phyloP scores from a whole-genome alignment of 1,140 invertebrate genomes.

The Nasonia vitripennis region DNA sequence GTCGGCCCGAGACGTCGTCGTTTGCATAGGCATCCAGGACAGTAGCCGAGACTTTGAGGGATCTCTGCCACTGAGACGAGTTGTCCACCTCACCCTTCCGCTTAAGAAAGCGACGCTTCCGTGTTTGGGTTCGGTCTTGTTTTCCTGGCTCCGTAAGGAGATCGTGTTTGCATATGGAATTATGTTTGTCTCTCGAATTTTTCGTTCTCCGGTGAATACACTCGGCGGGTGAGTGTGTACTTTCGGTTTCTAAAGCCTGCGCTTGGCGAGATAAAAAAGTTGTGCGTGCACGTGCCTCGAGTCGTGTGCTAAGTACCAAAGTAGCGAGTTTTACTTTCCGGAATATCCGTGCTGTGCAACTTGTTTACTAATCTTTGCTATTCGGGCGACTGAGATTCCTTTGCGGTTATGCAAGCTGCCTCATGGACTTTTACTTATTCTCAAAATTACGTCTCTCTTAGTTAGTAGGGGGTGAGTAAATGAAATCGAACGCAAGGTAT shows the following conservation, averaged over 20 bases:
- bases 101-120: not conserved
- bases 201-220: not conserved
- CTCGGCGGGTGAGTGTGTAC: not conserved
- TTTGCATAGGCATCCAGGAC: constrained; percentile 63
- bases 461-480: not conserved
- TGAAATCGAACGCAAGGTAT: not conserved
- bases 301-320: not conserved
- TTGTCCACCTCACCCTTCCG: no score
- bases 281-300: not conserved
- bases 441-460: not conserved
- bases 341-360: no score
- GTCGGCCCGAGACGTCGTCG: constrained; percentile 48
- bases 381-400: not conserved
- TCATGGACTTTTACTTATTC: not conserved
- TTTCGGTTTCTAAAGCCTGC: not conserved
- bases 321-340: not conserved
- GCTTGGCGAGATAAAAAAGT: not conserved
- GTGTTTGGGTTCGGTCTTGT: not conserved
- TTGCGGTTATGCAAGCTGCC: not conserved
- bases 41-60: not conserved
- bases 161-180: not conserved
- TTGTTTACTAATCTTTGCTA: not conserved
- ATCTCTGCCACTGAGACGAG: not conserved
- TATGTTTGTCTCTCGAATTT: not conserved
- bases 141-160: not conserved